Conservation (phyloP, 1,140 invertebrate species). For the Metopolophium dirhodum region DNA sequence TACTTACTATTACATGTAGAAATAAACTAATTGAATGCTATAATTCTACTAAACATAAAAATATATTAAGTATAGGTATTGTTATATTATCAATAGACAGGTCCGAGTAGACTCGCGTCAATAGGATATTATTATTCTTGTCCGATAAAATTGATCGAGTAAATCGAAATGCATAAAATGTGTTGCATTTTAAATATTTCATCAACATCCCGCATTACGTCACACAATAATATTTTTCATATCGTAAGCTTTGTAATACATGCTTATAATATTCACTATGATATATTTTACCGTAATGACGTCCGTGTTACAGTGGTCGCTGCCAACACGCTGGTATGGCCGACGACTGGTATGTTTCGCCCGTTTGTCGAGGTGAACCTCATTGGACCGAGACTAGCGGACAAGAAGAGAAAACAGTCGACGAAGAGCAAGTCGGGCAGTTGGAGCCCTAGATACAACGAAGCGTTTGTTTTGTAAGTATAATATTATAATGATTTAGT, state of each 20-base stretch:
- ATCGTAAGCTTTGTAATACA: neutral
- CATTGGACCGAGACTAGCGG: conserved; percentile 95
- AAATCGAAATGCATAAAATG: neutral
- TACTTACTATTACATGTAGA: neutral
- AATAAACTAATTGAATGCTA: neutral
- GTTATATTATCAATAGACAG: neutral
- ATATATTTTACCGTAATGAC: neutral
- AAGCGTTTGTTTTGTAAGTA: conserved; percentile 99
- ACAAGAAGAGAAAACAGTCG: conserved; percentile 96
- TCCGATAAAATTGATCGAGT: neutral
- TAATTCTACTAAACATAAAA: neutral
- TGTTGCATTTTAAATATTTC: neutral
- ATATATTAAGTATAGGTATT: too few species aligned
- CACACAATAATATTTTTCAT: neutral
- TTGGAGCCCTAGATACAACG: conserved; percentile 99
- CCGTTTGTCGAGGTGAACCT: conserved; percentile 99
- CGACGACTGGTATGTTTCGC: conserved; percentile 92
- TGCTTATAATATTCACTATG: neutral
- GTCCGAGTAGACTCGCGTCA: neutral
- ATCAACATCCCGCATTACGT: neutral
- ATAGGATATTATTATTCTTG: neutral
- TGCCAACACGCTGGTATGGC: conserved; percentile 98
- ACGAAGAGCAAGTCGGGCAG: conserved; percentile 99
- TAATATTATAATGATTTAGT: neutral
- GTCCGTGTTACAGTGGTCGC: conserved; percentile 80